Base-by-base conservation (phyloP, 1,140 invertebrate species). In the Drosophila tristis region DNA sequence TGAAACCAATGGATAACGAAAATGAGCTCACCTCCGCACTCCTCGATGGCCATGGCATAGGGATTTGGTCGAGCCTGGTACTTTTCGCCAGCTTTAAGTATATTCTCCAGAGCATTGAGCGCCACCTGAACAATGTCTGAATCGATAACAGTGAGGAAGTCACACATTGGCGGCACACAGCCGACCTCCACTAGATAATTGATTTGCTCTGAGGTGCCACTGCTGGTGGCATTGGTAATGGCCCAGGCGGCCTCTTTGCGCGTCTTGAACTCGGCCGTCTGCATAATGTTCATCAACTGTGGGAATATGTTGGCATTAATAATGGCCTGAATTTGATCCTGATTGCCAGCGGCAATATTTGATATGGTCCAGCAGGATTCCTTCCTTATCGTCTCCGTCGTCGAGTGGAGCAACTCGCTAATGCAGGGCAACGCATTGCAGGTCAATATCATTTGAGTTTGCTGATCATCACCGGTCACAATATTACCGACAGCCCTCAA, bases 291-390 rank as follows among this genome's bases (percentile, higher is more conserved):
- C 80, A 99, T 98, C 42, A 99, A 93, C 50, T 96, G 94, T 4
- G 98, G 98, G 90, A 99, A 98, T 78, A 99, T 98, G 82, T 98
- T 97, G 20, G 97, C 97, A 93, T 99, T 98, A 81, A 99, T 98
- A 6, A 99, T 97, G 71, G 96, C 96, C 96, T 99, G 93, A 78
- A 98, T 98, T 93, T 99, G 98, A 79, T 96, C 95, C 50, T 96
- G 94, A 93, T 99, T 99, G 51, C 98, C 98, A 57, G 98, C 98
- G 3, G 98, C 99, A 55, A 99, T 99, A 93, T 99, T 99, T 43
- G 98, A 99, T 73, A 99, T 96, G 47, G 98, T 99, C 98, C 98
- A 99, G 91, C 98, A 99, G 5, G 98, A 97, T 93, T 99, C 98
- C 93, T 99, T 99, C 55, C 96, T 94, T 49, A 99, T 96, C 25